phyloP scores from a whole-genome alignment of 2,797 vertebrate genomes.

The Sebastes iracundus region DNA sequence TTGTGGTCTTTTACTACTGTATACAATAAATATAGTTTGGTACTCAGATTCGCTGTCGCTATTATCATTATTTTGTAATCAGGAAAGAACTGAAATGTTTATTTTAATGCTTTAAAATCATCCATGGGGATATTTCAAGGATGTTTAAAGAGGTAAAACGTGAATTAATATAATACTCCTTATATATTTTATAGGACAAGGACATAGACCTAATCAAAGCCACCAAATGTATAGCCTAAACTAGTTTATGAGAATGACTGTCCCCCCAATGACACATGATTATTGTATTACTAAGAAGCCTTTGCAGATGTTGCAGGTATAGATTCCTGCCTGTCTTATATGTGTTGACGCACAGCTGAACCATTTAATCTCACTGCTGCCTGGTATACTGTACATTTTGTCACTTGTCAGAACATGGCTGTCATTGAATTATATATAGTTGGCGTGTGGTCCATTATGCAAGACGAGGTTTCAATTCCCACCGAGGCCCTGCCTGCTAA shows the following conservation, averaged over 20 bases:
- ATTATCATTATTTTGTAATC: constrained; percentile 9
- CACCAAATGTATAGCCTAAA: neutral
- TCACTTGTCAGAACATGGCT: neutral
- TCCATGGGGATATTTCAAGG: neutral
- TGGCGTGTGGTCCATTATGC: neutral
- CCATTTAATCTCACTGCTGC: neutral
- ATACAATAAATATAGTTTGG: constrained; percentile 93
- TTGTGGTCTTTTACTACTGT: constrained; percentile 92
- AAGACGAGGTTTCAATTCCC: neutral
- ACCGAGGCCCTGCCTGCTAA: neutral
- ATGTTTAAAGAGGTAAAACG: no score
- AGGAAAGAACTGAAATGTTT: neutral
- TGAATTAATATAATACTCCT: no score
- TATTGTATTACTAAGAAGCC: neutral
- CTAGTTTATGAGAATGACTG: neutral
- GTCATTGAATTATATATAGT: neutral
- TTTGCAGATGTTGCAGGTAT: neutral
- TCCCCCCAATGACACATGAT: neutral
- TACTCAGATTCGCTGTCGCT: constrained; percentile 80
- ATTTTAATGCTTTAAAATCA: neutral
- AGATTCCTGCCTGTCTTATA: neutral
- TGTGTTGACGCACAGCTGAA: neutral
- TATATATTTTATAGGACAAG: neutral
- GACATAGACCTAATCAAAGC: neutral
- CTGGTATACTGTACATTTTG: neutral